Evolutionary conservation across 1,140 invertebrate species (phyloP), one percentile per base, ranked within the genome.

Genomic region (Cephus cinctus): DNA sequence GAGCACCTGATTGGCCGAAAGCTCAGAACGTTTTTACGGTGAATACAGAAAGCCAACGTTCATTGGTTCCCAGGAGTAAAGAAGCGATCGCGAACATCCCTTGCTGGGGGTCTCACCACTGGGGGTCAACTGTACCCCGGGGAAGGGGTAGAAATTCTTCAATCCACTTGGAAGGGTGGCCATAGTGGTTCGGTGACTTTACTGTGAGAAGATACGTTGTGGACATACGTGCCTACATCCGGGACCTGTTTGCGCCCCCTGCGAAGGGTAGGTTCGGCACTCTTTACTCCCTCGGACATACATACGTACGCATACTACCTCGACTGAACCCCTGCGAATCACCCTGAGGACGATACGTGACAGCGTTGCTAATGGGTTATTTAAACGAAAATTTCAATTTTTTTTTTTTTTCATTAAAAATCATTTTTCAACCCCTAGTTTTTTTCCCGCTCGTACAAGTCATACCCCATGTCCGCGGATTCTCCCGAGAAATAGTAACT

Each of bases 121-220:
- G 25, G 25, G 25, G 25, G 25, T 27, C 25, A n/a, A 6, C 25
- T 27, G 6, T 27, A 8, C 25, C 6, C 25, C n/a, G 25, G 25
- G 25, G 12, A 5, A 4, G 9, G 9, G 34, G 32, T 18, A 15
- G 35, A 18, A 9, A 16, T 20, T 20, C 21, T 41, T 41, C 20
- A 41, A 23, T 8, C 15, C 25, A 27, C 25, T 27, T 27, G 6
- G 6, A n/a, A 27, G 25, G 39, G 39, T 15, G 39, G 8, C 39
- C 11, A 14, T 5, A 23, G 39, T 41, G 12, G 39, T 20, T 8
- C 39, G 20, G 39, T 20, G 16, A 20, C 14, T 41, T 41, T 41
- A 73, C 68, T 75, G 73, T 76, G 74, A 73, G 74, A 76, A 76
- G 73, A 76, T 70, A 67, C 74, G 71, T 71, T 76, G 68, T 61